phyloP scores from a whole-genome alignment of 2,113 vertebrate genomes.

The Catagonus wagneri region DNA sequence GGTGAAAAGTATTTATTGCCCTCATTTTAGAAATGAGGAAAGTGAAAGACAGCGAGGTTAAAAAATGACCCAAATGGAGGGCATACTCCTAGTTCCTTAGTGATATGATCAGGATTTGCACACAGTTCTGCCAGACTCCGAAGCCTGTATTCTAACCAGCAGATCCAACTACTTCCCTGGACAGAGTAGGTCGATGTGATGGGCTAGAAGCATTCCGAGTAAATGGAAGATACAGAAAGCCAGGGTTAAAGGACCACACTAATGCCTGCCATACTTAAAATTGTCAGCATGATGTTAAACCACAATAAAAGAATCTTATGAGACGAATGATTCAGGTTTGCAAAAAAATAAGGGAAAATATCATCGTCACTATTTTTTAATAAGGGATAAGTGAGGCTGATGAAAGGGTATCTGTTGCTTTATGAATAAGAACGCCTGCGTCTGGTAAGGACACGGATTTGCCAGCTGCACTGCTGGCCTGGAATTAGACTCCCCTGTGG shows the following conservation, averaged over 20 bases:
- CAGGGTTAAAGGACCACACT: background rate
- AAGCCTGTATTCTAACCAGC: background rate
- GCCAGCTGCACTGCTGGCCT: slow-evolving; percentile 73
- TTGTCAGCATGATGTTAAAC: background rate
- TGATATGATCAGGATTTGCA: background rate
- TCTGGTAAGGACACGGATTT: slow-evolving; percentile 74
- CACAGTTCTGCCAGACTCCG: background rate
- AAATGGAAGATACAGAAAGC: background rate
- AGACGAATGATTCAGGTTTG: background rate
- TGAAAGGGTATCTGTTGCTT: slow-evolving; percentile 51
- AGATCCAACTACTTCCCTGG: background rate
- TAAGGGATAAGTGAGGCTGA: slow-evolving; percentile 32
- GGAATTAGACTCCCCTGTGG: slow-evolving; percentile 59
- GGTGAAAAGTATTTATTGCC: background rate
- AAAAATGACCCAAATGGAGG: background rate
- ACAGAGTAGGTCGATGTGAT: background rate
- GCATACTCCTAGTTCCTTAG: background rate
- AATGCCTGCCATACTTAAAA: background rate
- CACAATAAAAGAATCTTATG: background rate
- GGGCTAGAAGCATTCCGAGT: background rate
- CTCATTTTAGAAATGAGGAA: background rate
- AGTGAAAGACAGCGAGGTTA: background rate
- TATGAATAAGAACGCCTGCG: slow-evolving; percentile 60
- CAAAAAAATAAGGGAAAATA: slow-evolving; percentile 61
- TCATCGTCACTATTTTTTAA: slow-evolving; percentile 2